Base-by-base conservation (phyloP, 2,888 invertebrate species). In the Toxonevra muliebris region DNA sequence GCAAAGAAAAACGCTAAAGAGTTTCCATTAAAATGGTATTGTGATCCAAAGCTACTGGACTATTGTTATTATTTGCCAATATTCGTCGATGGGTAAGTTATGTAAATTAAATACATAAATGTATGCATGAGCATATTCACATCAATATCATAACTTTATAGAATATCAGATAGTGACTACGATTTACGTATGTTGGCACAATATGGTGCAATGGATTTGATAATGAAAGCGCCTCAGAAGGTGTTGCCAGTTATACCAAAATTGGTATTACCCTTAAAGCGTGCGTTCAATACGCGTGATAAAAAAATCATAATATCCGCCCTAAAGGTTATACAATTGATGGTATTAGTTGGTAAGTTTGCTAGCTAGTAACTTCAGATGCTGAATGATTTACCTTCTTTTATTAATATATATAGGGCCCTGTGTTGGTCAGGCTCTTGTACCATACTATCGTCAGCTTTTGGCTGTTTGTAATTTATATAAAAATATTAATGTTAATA, bases 371-470 rank as follows among this genome's bases (percentile, higher is more conserved):
- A 43, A 15, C 20, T 54, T 10, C 1, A n/a, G 43, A 41, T 20
- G 40, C 13, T 17, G n/a, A 15, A 2, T 12, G 11, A 42, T 64
- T n/a, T 54, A 13, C 19, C 20, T 17, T 62, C 12, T 54, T 57
- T 40, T 13, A n/a, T 19, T 15, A 60, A n/a, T 30, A 1, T n/a
- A 13, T 13, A 54, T 15, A 85, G 85, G 82, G 45, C 85, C 85
- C 15, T 85, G 84, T 70, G 82, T 96, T n/a, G 98, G 97, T 0
- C 94, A 96, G 82, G 96, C 97, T 0, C 87, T 98, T 9, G 96
- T 98, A 9, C 97, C 97, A 0, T 98, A 97, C 87, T 98, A 97
- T 86, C 88, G 98, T 70, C 97, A 97, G 86, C 91, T 98, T 74
- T 87, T 98, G 68, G 96, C 97, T 0, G 89, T 92, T 8, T 89